Evolutionary conservation across 1,140 invertebrate species (phyloP), one percentile per base, ranked within the genome.

Genomic region (Drosophila dunni): DNA sequence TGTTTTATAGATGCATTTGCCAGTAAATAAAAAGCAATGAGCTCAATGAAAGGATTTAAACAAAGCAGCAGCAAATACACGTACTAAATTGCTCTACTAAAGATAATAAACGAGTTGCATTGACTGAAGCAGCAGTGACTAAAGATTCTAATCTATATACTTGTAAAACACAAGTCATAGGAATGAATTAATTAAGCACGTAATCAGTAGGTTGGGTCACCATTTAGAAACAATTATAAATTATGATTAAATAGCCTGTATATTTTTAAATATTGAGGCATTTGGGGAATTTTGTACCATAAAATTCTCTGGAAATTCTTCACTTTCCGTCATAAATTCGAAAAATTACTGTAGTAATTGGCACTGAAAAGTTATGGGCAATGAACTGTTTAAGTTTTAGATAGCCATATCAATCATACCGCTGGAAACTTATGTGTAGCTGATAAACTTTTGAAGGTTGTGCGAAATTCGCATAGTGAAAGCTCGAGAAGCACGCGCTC

Each of bases 381-480:
- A 29, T 29, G 24, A 54, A 54, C 17, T 58, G 7, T 44, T 3
- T 8, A 36, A 44, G 38, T 40, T 54, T 48, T 38, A 46, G 48
- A 5, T 46, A 11, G 33, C 29, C 5, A 61, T 68, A 68, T 54
- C 58, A 45, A 17, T 15, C 17, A 46, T 48, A 34, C 10, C 8
- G n/a, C 33, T 34, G 13, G 24, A 24, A 29, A 48, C n/a, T 10
- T 56, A 20, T 34, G 7, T 44, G 13, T 7, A 20, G 36, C 65
- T 68, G 65, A 73, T 67, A 54, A 71, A 5, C 24, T n/a, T 33
- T 57, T 62, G 57, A 53, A 68, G 64, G 34, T 40, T 61, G 40
- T 54, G 33, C 40, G 2, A 73, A 60, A 34, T 40, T 68, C 34
- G 8, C 38, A 34, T 34, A 11, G 38, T 38, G 33, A 60, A 67